A percentile compares a stretch with the other conserved stretches of the same genome.
phyloP scores from a whole-genome alignment of 2,888 invertebrate genomes.

The Latheticus oryzae region DNA sequence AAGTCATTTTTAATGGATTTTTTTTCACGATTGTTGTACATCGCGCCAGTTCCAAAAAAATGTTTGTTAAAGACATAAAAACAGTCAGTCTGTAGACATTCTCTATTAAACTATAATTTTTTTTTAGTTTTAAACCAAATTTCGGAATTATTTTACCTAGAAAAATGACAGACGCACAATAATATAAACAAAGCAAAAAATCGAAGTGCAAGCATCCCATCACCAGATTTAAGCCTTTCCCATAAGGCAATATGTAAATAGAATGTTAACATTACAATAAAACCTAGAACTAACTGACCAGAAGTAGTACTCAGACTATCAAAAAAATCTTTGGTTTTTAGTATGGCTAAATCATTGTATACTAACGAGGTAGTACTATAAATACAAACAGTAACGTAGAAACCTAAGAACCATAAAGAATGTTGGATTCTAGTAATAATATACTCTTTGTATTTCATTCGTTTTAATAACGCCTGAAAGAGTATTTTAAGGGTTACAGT shows the following conservation, averaged over 20 bases:
- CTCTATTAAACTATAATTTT: conserved; percentile 49
- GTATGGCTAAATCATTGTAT: conserved; percentile 54
- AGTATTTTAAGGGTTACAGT: not conserved
- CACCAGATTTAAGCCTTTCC: conserved; percentile 53
- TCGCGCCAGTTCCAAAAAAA: conserved; percentile 46
- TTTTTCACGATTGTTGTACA: conserved; percentile 42
- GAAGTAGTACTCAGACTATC: conserved; percentile 40
- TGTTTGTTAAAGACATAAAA: conserved; percentile 44
- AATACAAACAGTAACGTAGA: conserved; percentile 55
- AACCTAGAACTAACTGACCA: conserved; percentile 55
- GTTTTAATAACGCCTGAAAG: conserved; percentile 56
- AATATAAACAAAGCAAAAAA: conserved; percentile 53
- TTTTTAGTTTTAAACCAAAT: no score
- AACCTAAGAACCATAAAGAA: conserved; percentile 60
- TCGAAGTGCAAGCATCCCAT: conserved; percentile 47
- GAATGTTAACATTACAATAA: conserved; percentile 57
- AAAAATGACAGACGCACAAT: conserved; percentile 42
- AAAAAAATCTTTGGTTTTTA: conserved; percentile 48
- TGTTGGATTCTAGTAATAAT: conserved; percentile 53
- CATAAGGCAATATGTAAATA: conserved; percentile 57
- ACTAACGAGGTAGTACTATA: conserved; percentile 57
- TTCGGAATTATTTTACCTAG: not conserved
- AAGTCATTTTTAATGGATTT: no score
- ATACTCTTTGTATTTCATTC: conserved; percentile 57
- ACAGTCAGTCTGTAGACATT: conserved; percentile 47